Base-by-base conservation (phyloP, 64 coral and sea anemone genomes). In the Trachythela sp. region DNA sequence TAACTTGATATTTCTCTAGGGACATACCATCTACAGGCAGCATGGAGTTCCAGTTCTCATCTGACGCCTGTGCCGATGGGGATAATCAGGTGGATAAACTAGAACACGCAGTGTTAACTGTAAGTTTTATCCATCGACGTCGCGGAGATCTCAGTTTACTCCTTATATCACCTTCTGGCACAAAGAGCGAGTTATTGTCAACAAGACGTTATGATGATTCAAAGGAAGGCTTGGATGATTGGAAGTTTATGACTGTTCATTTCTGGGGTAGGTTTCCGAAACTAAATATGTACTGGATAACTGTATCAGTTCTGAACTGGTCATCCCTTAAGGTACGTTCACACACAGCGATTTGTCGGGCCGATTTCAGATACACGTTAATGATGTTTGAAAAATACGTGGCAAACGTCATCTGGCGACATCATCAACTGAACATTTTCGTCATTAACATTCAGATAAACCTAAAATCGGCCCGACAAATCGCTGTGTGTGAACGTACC, bases 211-310 rank as follows among this genome's bases (percentile, higher is more conserved):
- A 99, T 56, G 96, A 99, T 59, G 96, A 99, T 72, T 93, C 93
- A 0, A 99, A 99, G 86, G 96, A 99, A 48, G 96, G 96, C 14
- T 91, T 99, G 26, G 96, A 99, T 76, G 94, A 99, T 49, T 99
- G 96, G 96, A 88, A 90, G 30, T 99, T 99, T 30, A 99, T 99
- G 96, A 99, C 96, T 33, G 95, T 99, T 2, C 95, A 99, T 56
- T 94, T 91, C 75, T 99, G 95, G 95, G 95, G 95, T 99, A 85
- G 91, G 91, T 37, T 72, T n/a, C n/a, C n/a, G n/a, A n/a, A n/a
- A n/a, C n/a, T n/a, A n/a, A 10, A 35, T 31, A 68, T 68, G 2
- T 22, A n/a, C 6, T 45, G 42, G 42, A 45, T 45, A 45, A 11
- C 42, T 45, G 4, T 45, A 45, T 45, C 42, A 45, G 42, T 45